Evolutionary conservation across 2,797 vertebrate species (phyloP).

Genomic region (Chelmon rostratus): DNA sequence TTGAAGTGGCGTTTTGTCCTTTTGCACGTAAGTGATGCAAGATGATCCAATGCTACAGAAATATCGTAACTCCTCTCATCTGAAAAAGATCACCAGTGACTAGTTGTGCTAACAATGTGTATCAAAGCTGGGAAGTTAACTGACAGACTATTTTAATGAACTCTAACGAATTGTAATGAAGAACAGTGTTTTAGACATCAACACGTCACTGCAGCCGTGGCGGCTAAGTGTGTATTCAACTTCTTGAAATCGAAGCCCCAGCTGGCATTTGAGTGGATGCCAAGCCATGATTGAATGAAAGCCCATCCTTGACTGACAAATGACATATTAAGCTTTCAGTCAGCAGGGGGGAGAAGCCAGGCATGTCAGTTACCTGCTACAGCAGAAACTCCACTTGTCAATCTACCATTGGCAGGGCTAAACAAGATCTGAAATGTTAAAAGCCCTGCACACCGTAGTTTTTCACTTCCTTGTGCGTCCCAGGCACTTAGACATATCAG

Average conservation of each 20-base stretch:
- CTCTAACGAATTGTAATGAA: constrained; percentile 45
- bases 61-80: constrained; percentile 69
- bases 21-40: constrained; percentile 83
- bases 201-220: constrained; percentile 49
- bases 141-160: constrained; percentile 52
- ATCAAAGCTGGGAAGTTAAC: constrained; percentile 62
- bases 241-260: constrained; percentile 76
- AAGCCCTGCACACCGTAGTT: constrained; percentile 77
- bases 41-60: constrained; percentile 80
- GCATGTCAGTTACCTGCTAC: constrained; percentile 88
- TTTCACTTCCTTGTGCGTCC: constrained; percentile 79
- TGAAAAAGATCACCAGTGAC: constrained; percentile 58
- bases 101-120: constrained; percentile 34
- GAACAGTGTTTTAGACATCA: constrained; percentile 60
- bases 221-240: constrained; percentile 62
- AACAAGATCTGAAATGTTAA: constrained; percentile 88
- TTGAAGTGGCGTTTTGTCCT: constrained; percentile 86
- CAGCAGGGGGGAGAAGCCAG: constrained; percentile 79
- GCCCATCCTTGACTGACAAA: constrained; percentile 88
- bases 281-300: constrained; percentile 86
- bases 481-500: constrained; percentile 83
- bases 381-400: constrained; percentile 87
- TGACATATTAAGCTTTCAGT: constrained; percentile 90
- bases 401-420: constrained; percentile 84
- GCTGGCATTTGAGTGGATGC: constrained; percentile 83